phyloP scores from a whole-genome alignment of 2,797 vertebrate species.

The Lithobates pipiens region DNA sequence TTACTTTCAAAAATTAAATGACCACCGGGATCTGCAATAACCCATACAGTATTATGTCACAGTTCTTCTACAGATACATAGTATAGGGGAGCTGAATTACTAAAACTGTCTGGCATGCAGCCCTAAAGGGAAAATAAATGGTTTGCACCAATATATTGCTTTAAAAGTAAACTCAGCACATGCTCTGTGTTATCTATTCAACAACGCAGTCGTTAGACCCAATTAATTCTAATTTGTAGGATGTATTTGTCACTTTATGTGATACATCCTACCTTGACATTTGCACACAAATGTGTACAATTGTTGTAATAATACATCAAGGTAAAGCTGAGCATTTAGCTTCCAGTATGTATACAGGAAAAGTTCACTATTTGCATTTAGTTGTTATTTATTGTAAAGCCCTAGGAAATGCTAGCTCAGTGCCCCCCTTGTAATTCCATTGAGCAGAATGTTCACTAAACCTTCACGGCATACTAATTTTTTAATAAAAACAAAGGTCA shows the following conservation, averaged over 20 bases:
- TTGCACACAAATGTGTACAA: background rate
- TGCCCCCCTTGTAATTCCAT: background rate
- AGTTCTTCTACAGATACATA: no score
- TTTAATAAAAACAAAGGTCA: background rate
- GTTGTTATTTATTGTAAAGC: background rate
- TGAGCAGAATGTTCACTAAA: background rate
- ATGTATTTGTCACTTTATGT: background rate
- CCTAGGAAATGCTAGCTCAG: background rate
- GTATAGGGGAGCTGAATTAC: no score
- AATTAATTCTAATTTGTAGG: background rate
- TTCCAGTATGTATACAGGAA: background rate
- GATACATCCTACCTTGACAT: background rate
- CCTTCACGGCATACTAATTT: background rate
- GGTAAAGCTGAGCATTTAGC: background rate
- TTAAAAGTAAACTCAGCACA: background rate
- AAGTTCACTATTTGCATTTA: constrained; percentile 4
- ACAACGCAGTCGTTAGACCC: background rate
- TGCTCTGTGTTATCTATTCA: background rate
- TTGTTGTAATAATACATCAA: background rate
- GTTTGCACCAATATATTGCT: background rate
- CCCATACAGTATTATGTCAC: no score
- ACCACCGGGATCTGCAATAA: no score
- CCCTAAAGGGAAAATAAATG: background rate
- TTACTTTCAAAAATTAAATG: no score
- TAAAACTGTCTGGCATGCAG: no score